Evolutionary conservation across 2,113 vertebrate species (phyloP).

Genomic region (Odocoileus virginianus): DNA sequence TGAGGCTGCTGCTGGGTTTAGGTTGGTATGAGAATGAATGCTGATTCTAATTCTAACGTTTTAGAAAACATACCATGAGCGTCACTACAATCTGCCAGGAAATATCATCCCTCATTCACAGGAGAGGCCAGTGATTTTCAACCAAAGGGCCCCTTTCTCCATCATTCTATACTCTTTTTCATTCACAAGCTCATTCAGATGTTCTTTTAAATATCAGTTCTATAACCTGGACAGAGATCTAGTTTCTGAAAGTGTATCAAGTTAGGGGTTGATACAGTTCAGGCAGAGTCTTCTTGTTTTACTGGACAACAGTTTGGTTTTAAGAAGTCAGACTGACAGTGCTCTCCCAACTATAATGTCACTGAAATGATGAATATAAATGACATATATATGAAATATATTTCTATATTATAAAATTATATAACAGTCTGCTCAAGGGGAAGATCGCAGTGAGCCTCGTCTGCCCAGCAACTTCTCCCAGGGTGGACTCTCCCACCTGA

Average conservation of each 20-base stretch:
- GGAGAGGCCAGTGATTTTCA: not conserved
- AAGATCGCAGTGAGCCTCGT: not conserved
- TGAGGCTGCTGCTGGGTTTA: no score
- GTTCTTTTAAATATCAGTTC: not conserved
- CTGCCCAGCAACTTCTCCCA: not conserved
- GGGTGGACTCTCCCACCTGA: not conserved
- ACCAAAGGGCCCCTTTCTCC: not conserved
- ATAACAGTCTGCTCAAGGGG: not conserved
- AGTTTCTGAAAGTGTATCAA: not conserved
- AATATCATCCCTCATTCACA: not conserved
- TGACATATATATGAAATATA: not conserved
- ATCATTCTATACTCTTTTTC: not conserved
- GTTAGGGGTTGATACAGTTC: not conserved
- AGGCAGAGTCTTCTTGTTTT: not conserved
- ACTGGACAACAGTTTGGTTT: not conserved
- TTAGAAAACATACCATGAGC: not conserved
- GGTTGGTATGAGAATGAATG: not conserved
- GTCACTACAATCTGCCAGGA: not conserved
- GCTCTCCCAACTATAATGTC: not conserved
- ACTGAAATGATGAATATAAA: not conserved
- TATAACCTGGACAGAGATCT: not conserved
- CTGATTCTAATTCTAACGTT: not conserved
- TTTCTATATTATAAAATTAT: not conserved
- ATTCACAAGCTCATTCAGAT: not conserved
- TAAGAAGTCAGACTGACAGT: not conserved